These are phyloP conservation scores for Ctenoplectra terminalis DNA, from an alignment of 1,140 invertebrate species.

Conservation along the genomic window DNA sequence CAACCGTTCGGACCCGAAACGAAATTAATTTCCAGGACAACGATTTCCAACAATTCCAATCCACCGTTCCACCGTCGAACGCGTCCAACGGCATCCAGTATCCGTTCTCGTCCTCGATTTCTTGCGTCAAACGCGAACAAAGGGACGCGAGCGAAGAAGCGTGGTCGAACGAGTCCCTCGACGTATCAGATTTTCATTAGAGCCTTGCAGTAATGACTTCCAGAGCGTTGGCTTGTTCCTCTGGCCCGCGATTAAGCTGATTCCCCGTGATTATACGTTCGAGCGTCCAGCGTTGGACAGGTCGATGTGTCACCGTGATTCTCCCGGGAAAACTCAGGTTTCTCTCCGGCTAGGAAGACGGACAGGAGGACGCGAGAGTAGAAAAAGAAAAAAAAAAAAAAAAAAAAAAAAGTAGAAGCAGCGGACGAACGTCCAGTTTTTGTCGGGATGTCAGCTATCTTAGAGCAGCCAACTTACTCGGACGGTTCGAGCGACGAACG, in stretches of 20 bases:
- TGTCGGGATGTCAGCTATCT: conserved; percentile 56
- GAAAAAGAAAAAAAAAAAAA: too few species aligned
- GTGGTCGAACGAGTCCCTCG: conserved; percentile 15
- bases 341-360: not conserved
- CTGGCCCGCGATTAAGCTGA: conserved; percentile 38
- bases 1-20: too few species aligned
- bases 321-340: conserved; percentile 49
- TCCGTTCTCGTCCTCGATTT: not conserved
- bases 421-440: conserved; percentile 75
- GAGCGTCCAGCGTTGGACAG: conserved; percentile 45
- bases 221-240: not conserved
- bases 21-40: too few species aligned
- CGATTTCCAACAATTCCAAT: too few species aligned
- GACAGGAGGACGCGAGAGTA: not conserved
- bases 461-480: conserved; percentile 50
- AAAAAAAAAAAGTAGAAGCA: too few species aligned
- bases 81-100: not conserved
- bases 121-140: not conserved
- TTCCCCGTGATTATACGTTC: conserved; percentile 44
- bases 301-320: conserved; percentile 57
- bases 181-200: conserved; percentile 41
- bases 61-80: too few species aligned
- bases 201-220: conserved; percentile 15
- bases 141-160: too few species aligned
- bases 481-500: conserved; percentile 1